Base-by-base conservation (phyloP, 2,797 vertebrate genomes). In the Neoniphon sammara region DNA sequence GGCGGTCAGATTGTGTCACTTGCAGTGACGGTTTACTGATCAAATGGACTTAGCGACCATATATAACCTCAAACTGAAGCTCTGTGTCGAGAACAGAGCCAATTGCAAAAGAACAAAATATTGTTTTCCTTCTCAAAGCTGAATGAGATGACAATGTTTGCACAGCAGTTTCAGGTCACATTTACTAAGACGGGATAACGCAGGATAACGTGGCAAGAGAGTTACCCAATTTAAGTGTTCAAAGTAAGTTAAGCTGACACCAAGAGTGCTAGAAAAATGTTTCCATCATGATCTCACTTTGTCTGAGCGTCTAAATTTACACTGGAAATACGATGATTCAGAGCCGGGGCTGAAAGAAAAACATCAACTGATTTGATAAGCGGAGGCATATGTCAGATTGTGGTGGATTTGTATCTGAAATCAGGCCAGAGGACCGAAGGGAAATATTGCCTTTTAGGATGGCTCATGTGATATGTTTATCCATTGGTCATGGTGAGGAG, bases 241-340 rank as follows among this genome's bases (percentile, higher is more conserved):
- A 84, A 84, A 84, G 73, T 66, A 34, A 49, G 65, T 78, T 70
- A 34, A 75, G 56, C 34, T 34, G 60, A 78, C 64, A 64, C 11
- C 27, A 70, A 42, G 54, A 36, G 75, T 54, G 69, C 10, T 2
- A 66, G 61, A 63, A 64, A 81, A 84, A 63, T 27, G 52, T 70
- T 83, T 79, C 62, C 42, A 61, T 74, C 56, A 56, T 70, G 63
- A 63, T 56, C 20, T 73, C 47, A 49, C 70, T 80, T 70, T 63
- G 44, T 78, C 36, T 73, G 66, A 65, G 25, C 77, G 55, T 83
- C 64, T 82, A 85, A 82, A 84, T 87, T 83, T 86, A 87, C 66
- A 73, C 21, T 63, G 46, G 62, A 66, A 61, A 62, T 56, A 47
- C 30, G 65, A 61, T 20, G 50, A 78, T 72, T 76, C 80, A 69